Evolutionary conservation across 2,888 invertebrate species (phyloP).

Genomic region (Rhamnusium bicolor): DNA sequence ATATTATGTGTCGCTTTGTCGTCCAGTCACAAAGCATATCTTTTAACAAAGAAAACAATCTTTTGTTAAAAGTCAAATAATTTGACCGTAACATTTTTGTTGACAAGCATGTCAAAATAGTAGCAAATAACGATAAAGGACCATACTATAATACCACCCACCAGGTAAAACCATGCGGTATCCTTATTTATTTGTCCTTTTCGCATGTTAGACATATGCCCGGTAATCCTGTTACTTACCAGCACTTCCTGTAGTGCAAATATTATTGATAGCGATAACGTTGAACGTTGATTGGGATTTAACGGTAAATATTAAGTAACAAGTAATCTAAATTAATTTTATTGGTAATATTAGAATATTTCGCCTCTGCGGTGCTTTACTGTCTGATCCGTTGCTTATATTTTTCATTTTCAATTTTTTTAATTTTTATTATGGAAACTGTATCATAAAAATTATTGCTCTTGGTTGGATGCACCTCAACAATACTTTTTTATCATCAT

Average conservation of each 20-base stretch:
- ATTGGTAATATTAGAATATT: no score
- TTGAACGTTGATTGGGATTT: neutral
- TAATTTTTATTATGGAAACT: no score
- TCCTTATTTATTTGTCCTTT: neutral
- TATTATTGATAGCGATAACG: slow-evolving; percentile 1
- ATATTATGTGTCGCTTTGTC: neutral
- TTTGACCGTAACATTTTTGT: slow-evolving; percentile 11
- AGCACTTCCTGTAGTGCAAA: neutral
- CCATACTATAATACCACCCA: slow-evolving; percentile 33
- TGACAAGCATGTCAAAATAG: slow-evolving; percentile 57
- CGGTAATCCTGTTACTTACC: slow-evolving; percentile 1
- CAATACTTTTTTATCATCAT: no score
- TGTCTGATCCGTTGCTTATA: no score
- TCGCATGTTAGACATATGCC: neutral
- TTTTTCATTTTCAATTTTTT: no score
- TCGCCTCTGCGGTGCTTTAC: no score
- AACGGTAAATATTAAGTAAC: neutral
- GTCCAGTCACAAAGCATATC: neutral
- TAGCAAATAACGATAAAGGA: slow-evolving; percentile 46
- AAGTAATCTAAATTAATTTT: neutral
- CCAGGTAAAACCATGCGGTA: slow-evolving; percentile 12
- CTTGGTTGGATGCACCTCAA: no score
- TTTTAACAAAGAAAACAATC: slow-evolving; percentile 33
- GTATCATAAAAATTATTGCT: no score
- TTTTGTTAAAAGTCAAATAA: slow-evolving; percentile 31